Evolutionary conservation across 2,113 vertebrate genomes (phyloP).

Genomic region (Nibea coibor): DNA sequence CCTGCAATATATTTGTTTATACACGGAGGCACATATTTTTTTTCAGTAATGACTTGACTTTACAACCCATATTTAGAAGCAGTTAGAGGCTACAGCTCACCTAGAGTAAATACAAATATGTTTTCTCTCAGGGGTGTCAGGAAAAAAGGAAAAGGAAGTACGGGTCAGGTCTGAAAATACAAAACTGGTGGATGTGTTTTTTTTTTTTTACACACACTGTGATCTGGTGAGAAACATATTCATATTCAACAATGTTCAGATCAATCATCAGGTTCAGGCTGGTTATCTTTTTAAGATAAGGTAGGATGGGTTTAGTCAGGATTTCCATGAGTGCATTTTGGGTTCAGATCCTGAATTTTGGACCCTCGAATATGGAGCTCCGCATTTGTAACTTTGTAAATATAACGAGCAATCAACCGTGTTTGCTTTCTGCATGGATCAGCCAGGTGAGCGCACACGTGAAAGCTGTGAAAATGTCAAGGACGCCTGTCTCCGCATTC

Average conservation of each 20-base stretch:
- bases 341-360: background rate
- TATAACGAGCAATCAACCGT: background rate
- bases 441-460: background rate
- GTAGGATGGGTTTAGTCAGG: background rate
- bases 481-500: background rate
- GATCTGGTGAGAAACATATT: too few species aligned
- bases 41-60: slow-evolving; percentile 3
- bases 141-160: background rate
- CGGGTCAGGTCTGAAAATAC: background rate
- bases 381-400: slow-evolving; percentile 7
- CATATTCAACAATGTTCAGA: background rate
- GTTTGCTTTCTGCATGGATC: background rate
- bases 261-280: background rate
- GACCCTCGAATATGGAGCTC: background rate
- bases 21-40: background rate
- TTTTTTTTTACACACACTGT: background rate
- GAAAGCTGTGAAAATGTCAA: slow-evolving; percentile 19
- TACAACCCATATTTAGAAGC: slow-evolving; percentile 11
- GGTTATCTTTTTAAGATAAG: background rate
- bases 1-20: slow-evolving; percentile 28
- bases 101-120: background rate
- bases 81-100: background rate
- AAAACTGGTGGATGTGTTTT: too few species aligned
- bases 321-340: background rate
- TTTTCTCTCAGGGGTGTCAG: background rate